Conservation (phyloP, 2,888 invertebrate species). For the Zele albiditarsus region DNA sequence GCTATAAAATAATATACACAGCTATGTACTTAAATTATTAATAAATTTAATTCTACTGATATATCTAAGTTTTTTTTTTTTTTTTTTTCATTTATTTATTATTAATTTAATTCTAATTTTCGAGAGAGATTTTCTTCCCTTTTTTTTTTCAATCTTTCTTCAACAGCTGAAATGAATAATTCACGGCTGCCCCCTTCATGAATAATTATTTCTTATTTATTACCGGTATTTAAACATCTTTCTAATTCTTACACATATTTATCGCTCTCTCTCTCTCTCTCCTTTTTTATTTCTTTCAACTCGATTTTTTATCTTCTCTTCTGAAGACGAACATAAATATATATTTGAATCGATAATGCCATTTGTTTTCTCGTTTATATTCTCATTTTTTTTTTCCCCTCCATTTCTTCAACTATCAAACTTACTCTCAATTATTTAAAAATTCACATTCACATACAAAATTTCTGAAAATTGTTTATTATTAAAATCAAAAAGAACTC, state of each 20-base stretch:
- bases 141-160: not conserved
- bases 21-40: conserved; percentile 62
- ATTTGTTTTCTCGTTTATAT: no score
- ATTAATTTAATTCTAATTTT: conserved; percentile 40
- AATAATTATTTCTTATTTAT: not conserved
- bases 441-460: not conserved
- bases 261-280: no score
- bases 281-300: conserved; percentile 10
- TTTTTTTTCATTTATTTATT: no score
- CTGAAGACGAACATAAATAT: not conserved
- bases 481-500: not conserved
- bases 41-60: conserved; percentile 55
- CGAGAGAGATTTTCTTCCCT: not conserved
- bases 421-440: not conserved
- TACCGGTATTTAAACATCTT: no score
- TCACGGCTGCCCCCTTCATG: conserved; percentile 13
- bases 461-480: no score
- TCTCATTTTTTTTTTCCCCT: not conserved
- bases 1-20: conserved; percentile 71
- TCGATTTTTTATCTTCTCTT: conserved; percentile 21
- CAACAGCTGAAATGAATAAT: conserved; percentile 38
- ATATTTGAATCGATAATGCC: not conserved
- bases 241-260: no score
- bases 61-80: conserved; percentile 50
- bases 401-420: not conserved